Base-by-base conservation (phyloP, 2,888 invertebrate species). In the Baccha elongata region DNA sequence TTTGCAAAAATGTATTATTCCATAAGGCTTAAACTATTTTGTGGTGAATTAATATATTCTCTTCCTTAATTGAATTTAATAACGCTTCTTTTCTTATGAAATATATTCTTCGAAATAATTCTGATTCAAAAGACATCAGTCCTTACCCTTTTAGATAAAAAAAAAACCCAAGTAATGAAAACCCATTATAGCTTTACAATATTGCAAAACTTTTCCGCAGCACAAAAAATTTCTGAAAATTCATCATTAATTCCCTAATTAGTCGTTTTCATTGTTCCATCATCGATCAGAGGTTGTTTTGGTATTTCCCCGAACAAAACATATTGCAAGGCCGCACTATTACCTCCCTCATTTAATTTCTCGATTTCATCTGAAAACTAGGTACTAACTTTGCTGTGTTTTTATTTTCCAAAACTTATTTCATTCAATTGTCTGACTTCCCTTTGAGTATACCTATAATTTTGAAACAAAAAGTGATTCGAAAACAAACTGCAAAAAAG, bases 321-420 rank as follows among this genome's bases (percentile, higher is more conserved):
- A n/a, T n/a, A 19, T 37, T 6, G 1, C n/a, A 6, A 23, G 19
- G 8, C n/a, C 19, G 7, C 6, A 17, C 29, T 26, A 42, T n/a
- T 15, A 10, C 8, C 5, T 19, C 1, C 11, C 13, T n/a, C 3
- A 32, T 11, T 15, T 32, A 4, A 17, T 21, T 19, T 19, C 15
- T 35, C 17, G 2, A 32, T 10, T 17, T 21, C 21, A 53, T 32
- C 19, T 62, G 29, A 72, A 62, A 62, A 46, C 53, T 13, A n/a
- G n/a, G n/a, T n/a, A 17, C 46, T 21, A 0, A 48, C 21, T 35
- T 13, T 40, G 23, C 23, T 48, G 26, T 0, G 5, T 48, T 2
- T 46, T 46, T 40, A 23, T 19, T 65, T 65, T n/a, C 6, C 19
- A 65, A 58, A 65, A n/a, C 8, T 29, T 10, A 19, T 37, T 58